Evolutionary conservation across 2,888 invertebrate genomes (phyloP).

Genomic region (Cinara cedri): DNA sequence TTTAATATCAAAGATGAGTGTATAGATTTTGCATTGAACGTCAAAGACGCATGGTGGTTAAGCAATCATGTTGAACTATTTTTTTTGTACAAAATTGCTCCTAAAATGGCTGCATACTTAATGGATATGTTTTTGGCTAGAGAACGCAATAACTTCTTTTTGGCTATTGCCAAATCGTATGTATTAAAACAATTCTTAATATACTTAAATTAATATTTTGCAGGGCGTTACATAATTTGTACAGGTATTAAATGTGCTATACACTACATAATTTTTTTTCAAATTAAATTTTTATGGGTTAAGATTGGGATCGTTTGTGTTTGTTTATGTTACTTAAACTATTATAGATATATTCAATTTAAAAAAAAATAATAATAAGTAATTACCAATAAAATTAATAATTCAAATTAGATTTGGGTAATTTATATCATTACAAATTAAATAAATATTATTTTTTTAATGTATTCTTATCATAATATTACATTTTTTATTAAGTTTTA

Average conservation of each 20-base stretch:
- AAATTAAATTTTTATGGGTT: conserved; percentile 22
- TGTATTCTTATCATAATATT: conserved; percentile 5
- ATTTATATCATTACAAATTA: too few relatives aligned
- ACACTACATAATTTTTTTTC: conserved; percentile 5
- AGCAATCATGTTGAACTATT: conserved; percentile 94
- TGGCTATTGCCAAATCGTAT: conserved; percentile 95
- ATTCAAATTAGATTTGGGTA: too few relatives aligned
- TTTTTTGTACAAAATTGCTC: conserved; percentile 84
- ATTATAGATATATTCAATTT: background rate
- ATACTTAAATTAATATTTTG: conserved; percentile 42
- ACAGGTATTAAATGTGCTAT: conserved; percentile 34
- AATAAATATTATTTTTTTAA: too few relatives aligned
- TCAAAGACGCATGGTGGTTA: conserved; percentile 91
- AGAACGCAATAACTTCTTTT: conserved; percentile 90
- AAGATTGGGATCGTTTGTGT: background rate
- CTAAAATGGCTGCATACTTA: conserved; percentile 94
- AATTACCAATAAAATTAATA: too few relatives aligned
- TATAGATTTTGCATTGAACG: conserved; percentile 83
- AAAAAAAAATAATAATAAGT: background rate
- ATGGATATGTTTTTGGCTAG: conserved; percentile 98
- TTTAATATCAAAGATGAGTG: conserved; percentile 74
- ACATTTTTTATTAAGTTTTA: conserved; percentile 7
- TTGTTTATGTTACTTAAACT: background rate
- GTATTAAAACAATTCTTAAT: conserved; percentile 66
- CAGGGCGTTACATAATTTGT: conserved; percentile 33